Evolutionary conservation across 2,888 invertebrate species (phyloP), one percentile per base, ranked within the genome.

Genomic region (Argyresthia goedartella): DNA sequence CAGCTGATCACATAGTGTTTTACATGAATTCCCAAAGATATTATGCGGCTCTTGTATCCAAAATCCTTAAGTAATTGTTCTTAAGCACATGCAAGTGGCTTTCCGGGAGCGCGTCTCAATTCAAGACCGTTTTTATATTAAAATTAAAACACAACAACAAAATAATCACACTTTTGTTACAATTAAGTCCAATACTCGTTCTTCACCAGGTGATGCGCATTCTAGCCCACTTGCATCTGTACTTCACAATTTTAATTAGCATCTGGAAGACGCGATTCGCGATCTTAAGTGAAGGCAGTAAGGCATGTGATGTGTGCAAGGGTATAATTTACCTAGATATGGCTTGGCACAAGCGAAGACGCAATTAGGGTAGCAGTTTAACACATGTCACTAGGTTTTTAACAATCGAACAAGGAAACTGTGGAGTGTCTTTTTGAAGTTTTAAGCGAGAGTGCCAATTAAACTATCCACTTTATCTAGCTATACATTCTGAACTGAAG

Each of bases 331-430:
- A 44, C n/a, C 25, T 41, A 50, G 15, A 25, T 25, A 13, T 33
- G 43, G 15, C 16, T 14, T 43, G 35, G 44, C 50, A 44, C 44
- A 34, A 34, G 44, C 34, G 35, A 43, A n/a, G 15, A 41, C n/a
- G 50, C 33, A 51, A 51, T 51, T 51, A 51, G 50, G 25, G 41
- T 13, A 14, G 44, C 34, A 43, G 50, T 50, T 50, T 50, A 50
- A 35, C 50, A 51, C 50, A 51, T 51, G 50, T 51, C 50, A 51
- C 44, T 35, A 43, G 33, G 41, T 51, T 51, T 44, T 51, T 50
- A 42, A 41, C 25, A 51, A 51, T 53, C 48, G 65, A 56, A 67
- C 57, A 61, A 57, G 25, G 55, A 51, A 39, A 47, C 48, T 13
- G 15, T 63, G 52, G 60, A 66, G 60, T 57, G 34, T 44, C 14